Evolutionary conservation across 2,113 vertebrate species (phyloP).

Genomic region (Ochotona princeps): DNA sequence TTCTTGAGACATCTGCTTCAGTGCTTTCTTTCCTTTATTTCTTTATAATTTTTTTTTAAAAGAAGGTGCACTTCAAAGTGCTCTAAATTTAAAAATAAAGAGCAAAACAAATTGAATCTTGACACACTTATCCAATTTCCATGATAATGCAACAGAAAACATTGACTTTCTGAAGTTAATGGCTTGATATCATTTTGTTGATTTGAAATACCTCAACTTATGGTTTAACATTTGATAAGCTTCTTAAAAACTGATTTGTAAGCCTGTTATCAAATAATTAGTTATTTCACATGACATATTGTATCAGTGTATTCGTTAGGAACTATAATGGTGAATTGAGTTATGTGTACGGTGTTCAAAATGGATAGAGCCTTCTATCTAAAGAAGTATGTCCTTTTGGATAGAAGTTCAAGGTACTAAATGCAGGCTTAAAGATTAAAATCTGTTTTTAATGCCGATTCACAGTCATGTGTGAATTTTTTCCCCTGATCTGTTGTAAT

Average conservation of each 20-base stretch:
- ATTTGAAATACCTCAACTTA: neutral
- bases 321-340: slow-evolving; percentile 31
- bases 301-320: slow-evolving; percentile 4
- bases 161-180: slow-evolving; percentile 45
- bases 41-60: no score
- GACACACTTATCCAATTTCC: neutral
- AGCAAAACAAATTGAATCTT: neutral
- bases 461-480: slow-evolving; percentile 41
- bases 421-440: slow-evolving; percentile 33
- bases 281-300: neutral
- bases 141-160: slow-evolving; percentile 4
- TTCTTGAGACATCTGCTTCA: no score
- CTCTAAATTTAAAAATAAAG: neutral
- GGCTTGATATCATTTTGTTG: slow-evolving; percentile 38
- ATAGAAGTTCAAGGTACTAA: slow-evolving; percentile 38
- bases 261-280: slow-evolving; percentile 28
- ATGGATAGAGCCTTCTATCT: slow-evolving; percentile 6
- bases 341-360: slow-evolving; percentile 43
- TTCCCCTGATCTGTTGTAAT: slow-evolving; percentile 64
- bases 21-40: no score
- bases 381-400: slow-evolving; percentile 27
- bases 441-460: slow-evolving; percentile 57
- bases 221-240: neutral
- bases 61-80: no score
- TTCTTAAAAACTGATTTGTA: slow-evolving; percentile 56